These are phyloP conservation scores for Heterocephalus glaber DNA, from an alignment of 2,113 vertebrate species.

Conservation along the genomic window DNA sequence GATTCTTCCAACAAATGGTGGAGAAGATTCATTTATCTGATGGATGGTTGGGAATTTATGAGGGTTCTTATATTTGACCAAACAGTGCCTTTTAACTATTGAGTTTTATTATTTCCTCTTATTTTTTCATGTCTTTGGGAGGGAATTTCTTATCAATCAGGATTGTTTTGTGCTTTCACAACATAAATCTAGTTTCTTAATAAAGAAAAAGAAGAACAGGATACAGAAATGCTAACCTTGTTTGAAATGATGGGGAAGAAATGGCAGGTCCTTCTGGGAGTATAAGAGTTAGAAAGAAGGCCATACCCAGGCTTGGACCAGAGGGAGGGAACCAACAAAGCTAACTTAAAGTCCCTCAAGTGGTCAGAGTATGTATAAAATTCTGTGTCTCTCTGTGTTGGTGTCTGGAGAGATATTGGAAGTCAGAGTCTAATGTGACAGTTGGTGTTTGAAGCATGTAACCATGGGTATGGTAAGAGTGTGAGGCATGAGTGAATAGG, in stretches of 20 bases:
- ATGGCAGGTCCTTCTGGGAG: background rate
- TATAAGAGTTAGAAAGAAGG: background rate
- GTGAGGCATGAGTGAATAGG: background rate
- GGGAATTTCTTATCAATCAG: background rate
- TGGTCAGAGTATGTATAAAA: background rate
- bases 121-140: background rate
- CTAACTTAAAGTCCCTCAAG: accelerated
- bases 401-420: background rate
- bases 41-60: background rate
- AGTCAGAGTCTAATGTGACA: background rate
- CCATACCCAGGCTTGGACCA: background rate
- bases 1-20: conserved; percentile 35
- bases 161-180: background rate
- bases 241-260: background rate
- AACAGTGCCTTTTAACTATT: background rate
- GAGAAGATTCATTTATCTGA: conserved; percentile 52
- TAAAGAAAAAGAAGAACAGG: background rate
- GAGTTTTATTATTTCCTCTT: background rate
- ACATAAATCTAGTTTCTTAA: background rate
- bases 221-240: background rate
- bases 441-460: background rate
- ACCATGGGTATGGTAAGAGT: background rate
- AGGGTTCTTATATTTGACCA: background rate
- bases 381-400: background rate
- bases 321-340: background rate